Base-by-base conservation (phyloP, 2,113 vertebrate genomes). In the Hiodon tergisus region DNA sequence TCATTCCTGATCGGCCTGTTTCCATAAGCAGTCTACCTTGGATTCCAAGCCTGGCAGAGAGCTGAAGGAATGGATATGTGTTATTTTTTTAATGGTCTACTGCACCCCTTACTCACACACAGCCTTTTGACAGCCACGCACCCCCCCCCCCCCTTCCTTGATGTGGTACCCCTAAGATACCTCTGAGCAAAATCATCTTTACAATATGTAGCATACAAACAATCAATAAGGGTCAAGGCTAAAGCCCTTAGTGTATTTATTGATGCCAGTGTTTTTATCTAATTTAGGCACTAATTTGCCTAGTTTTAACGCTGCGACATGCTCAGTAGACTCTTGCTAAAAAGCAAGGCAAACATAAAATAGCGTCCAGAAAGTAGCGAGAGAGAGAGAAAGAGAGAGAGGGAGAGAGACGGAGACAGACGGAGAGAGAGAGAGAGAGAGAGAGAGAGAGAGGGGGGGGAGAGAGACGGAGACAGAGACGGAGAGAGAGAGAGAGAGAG, bases 1-100 rank as follows among this genome's bases (percentile, higher is more conserved):
- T 86, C 79, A 84, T 85, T 86, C 83, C 79, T 81, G 79, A 84
- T 84, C 68, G 63, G 78, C 84, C 67, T 67, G 65, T 75, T 81
- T 83, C 82, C 77, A 69, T 75, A 72, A 65, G 78, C 74, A 71
- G 71, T 67, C 50, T 69, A 72, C 67, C 60, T 65, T 75, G 78
- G 72, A 79, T 77, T 76, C 72, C 69, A 78, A 70, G 63, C 78
- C 69, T 78, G 80, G 81, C 75, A 74, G 53, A 63, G 17, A 31
- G n/a, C 51, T 58, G 57, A 62, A 75, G 55, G 76, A 80, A 76
- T 76, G 47, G 77, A 77, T 72, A 53, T 55, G 75, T 81, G 59
- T 80, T 81, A 79, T 81, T 83, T 31, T 31, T 77, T 74, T 78
- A 73, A 75, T 68, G 74, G 54, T 83, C 76, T 77, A 77, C 58